Evolutionary conservation across 2,113 vertebrate species (phyloP).

Genomic region (Polypterus senegalus): DNA sequence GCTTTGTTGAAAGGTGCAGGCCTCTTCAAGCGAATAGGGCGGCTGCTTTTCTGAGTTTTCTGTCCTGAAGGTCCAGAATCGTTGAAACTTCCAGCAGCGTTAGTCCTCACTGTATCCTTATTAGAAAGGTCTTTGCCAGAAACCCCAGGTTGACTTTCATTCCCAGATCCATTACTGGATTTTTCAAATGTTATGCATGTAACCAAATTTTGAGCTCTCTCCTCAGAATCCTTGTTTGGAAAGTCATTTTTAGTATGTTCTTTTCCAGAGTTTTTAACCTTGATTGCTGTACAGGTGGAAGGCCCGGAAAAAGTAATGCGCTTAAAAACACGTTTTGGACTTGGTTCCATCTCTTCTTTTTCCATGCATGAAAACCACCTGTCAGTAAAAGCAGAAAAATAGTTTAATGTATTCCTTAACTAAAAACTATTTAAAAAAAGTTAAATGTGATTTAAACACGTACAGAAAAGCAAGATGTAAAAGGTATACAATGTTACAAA

Average conservation of each 20-base stretch:
- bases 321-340: conserved; percentile 28
- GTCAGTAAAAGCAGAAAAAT: conserved; percentile 22
- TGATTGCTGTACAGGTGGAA: conserved; percentile 48
- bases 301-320: conserved; percentile 44
- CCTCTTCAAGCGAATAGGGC: not conserved
- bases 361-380: conserved; percentile 28
- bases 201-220: not conserved
- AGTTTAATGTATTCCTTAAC: not conserved
- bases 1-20: not conserved
- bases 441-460: not conserved
- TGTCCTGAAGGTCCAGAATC: not conserved
- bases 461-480: too few relatives aligned
- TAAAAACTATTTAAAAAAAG: not conserved
- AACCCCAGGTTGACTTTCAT: not conserved
- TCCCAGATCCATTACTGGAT: not conserved
- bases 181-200: too few relatives aligned
- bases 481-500: not conserved
- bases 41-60: not conserved
- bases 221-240: not conserved
- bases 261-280: conserved; percentile 40
- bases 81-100: not conserved
- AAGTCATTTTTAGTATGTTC: not conserved
- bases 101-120: not conserved
- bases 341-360: conserved; percentile 19
- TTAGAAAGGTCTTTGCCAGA: not conserved